A percentile compares a stretch with the other conserved stretches of the same genome.
Conservation (phyloP, 1,140 invertebrate species). For the Drosophila tropicalis region DNA sequence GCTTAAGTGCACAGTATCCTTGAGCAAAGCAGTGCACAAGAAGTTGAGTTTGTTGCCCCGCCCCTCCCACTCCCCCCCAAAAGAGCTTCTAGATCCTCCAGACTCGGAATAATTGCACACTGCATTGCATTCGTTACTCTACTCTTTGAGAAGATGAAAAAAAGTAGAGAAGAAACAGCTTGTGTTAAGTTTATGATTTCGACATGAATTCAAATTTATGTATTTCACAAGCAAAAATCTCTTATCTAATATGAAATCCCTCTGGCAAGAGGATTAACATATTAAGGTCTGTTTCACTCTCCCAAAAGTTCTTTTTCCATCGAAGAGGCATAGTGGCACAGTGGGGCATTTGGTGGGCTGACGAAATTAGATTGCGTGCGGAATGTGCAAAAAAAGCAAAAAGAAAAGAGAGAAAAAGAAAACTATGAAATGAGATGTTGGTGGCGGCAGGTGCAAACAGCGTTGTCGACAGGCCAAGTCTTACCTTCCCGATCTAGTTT, state of each 20-base stretch:
- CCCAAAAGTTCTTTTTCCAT: conserved; percentile 39
- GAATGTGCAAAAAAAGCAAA: conserved; percentile 54
- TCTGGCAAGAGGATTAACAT: conserved; percentile 2
- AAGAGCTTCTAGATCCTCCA: not conserved
- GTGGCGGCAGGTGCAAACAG: conserved; percentile 74
- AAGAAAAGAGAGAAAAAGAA: not conserved
- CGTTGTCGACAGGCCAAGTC: conserved; percentile 38
- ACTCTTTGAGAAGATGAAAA: not conserved
- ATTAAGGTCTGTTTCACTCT: conserved; percentile 33
- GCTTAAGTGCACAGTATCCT: conserved; percentile 12
- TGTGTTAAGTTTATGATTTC: conserved; percentile 6
- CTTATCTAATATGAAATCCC: conserved; percentile 1
- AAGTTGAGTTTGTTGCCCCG: not conserved
- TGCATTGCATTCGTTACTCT: conserved; percentile 10
- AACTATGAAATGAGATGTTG: conserved; percentile 24
- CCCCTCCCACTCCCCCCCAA: too few relatives aligned
- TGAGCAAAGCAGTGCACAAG: conserved; percentile 7
- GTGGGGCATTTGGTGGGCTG: not conserved
- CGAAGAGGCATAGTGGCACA: not conserved
- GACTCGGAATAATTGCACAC: conserved; percentile 9
- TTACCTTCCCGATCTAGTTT: conserved; percentile 15
- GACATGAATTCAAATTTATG: conserved; percentile 10
- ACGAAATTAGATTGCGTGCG: conserved; percentile 73
- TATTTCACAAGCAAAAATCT: not conserved
- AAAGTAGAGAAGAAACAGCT: not conserved